phyloP scores from a whole-genome alignment of 2,797 vertebrate species.

The Ctenosaura bakeri region DNA sequence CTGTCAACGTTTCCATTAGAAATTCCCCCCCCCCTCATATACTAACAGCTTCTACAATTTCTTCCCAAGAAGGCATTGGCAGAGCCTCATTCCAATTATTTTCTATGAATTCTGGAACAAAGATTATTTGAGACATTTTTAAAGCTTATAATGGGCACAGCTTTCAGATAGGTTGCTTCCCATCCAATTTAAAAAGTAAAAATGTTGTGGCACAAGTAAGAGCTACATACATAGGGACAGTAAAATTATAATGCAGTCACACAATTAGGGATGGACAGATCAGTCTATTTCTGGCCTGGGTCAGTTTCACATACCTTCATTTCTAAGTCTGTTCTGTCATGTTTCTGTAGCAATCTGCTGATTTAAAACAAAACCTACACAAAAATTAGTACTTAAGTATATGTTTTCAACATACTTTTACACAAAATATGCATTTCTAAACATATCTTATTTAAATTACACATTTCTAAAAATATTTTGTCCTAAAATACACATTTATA shows the following conservation, averaged over 20 bases:
- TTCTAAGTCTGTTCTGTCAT: background rate
- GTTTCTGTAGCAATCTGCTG: background rate
- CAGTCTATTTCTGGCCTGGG: background rate
- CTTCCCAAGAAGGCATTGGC: conserved; percentile 72
- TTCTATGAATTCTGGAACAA: conserved; percentile 69
- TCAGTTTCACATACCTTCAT: conserved; percentile 6
- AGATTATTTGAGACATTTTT: conserved; percentile 71
- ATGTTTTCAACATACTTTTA: background rate
- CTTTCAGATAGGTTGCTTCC: conserved; percentile 69
- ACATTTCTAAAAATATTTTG: background rate
- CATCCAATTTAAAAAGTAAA: conserved; percentile 51
- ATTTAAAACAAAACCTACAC: background rate
- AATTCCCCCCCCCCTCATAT: conserved; percentile 55
- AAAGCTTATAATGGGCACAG: conserved; percentile 62
- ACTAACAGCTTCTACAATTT: conserved; percentile 67
- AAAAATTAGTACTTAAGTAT: background rate
- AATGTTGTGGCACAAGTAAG: background rate
- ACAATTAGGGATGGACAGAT: conserved; percentile 1
- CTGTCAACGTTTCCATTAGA: conserved; percentile 67
- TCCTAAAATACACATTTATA: background rate
- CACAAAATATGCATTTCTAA: conserved; percentile 11
- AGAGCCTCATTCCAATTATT: conserved; percentile 70
- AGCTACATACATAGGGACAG: background rate
- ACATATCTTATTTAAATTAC: background rate
- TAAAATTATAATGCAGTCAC: background rate